Evolutionary conservation across 2,888 invertebrate species (phyloP).

Genomic region (Ophion ventricosus): DNA sequence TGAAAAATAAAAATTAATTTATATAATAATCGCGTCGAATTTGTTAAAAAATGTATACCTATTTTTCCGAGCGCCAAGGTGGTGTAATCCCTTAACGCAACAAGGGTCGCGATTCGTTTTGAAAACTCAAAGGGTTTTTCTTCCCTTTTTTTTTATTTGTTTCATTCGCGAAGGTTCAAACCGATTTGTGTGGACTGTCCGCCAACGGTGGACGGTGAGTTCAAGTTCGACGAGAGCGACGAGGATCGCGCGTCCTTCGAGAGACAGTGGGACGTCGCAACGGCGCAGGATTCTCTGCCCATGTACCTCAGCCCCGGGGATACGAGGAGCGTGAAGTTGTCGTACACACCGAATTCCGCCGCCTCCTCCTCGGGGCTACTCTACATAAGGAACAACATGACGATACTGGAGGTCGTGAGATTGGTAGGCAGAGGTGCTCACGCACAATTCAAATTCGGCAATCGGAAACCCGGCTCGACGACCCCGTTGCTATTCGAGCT

Average conservation of each 20-base stretch:
- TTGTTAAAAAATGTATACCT: too few relatives aligned
- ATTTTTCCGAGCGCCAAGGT: too few relatives aligned
- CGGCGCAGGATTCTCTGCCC: conserved; percentile 76
- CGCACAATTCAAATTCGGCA: conserved; percentile 95
- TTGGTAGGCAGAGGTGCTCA: conserved; percentile 93
- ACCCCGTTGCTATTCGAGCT: conserved; percentile 93
- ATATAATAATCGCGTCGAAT: too few relatives aligned
- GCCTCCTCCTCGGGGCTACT: conserved; percentile 79
- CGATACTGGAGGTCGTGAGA: conserved; percentile 93
- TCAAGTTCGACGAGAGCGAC: conserved; percentile 74
- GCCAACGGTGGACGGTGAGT: conserved; percentile 77
- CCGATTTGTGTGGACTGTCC: conserved; percentile 77
- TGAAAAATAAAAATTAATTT: too few relatives aligned
- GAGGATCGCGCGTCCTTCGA: conserved; percentile 74
- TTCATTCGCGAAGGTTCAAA: conserved; percentile 75
- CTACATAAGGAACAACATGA: conserved; percentile 91
- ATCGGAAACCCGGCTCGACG: conserved; percentile 91
- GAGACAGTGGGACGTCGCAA: conserved; percentile 74
- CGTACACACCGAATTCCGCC: conserved; percentile 77
- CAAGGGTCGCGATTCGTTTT: not conserved
- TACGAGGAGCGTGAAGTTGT: conserved; percentile 75
- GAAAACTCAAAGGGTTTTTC: not conserved
- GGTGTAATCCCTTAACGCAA: not conserved
- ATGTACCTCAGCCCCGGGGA: conserved; percentile 78
- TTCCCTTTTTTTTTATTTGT: not conserved